phyloP scores from a whole-genome alignment of 1,140 invertebrate genomes.

The Dreissena rostriformis region DNA sequence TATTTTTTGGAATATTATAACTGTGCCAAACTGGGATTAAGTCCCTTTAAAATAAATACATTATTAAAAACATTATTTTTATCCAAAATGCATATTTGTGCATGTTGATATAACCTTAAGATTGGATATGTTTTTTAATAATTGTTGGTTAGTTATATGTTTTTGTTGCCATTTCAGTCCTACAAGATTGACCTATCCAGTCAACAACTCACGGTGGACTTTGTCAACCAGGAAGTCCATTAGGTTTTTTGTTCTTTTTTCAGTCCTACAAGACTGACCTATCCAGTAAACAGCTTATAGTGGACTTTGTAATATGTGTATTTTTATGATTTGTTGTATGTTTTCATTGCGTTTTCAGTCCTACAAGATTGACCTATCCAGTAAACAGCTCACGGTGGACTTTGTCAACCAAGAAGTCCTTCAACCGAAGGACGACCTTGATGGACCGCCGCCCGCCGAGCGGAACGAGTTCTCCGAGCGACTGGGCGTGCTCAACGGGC shows the following conservation, averaged over 20 bases:
- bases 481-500: slow-evolving; percentile 71
- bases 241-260: slow-evolving; percentile 2
- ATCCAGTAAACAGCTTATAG: slow-evolving; percentile 74
- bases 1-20: not conserved
- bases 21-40: not conserved
- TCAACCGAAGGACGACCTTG: slow-evolving; percentile 57
- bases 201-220: slow-evolving; percentile 78
- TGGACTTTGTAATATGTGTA: slow-evolving; percentile 78
- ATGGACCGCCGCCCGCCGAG: slow-evolving; percentile 51
- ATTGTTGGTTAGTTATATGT: not conserved
- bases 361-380: slow-evolving; percentile 77
- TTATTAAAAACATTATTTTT: too few species aligned
- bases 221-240: slow-evolving; percentile 77
- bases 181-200: slow-evolving; percentile 77
- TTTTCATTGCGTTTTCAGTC: slow-evolving; percentile 62
- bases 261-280: slow-evolving; percentile 78
- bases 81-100: too few species aligned
- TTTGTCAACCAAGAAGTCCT: slow-evolving; percentile 78
- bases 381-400: slow-evolving; percentile 77
- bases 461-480: slow-evolving; percentile 75
- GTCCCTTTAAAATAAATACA: not conserved
- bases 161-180: slow-evolving; percentile 60
- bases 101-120: too few species aligned
- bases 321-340: not conserved
- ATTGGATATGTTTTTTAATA: too few species aligned